Evolutionary conservation across 2,113 vertebrate genomes (phyloP), one percentile per base, ranked within the genome.

Genomic region (Pomatorhinus ruficollis): DNA sequence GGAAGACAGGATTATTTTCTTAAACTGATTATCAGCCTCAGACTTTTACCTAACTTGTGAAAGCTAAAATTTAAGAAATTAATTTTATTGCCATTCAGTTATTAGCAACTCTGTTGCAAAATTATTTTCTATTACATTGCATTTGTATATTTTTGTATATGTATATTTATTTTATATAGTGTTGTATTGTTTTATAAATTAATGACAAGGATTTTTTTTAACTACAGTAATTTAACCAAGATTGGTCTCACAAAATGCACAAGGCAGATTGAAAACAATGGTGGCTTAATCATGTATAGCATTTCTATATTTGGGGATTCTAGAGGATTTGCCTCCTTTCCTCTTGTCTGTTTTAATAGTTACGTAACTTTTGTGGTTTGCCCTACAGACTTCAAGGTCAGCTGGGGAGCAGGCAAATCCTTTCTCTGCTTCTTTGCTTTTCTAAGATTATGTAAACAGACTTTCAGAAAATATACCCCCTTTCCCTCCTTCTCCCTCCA

Each of bases 351-450:
- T 91, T 95, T 89, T 94, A 97, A 96, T 97, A 87, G 94, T 95
- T 96, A 95, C 33, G 57, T 97, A 96, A 95, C 76, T 91, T 81
- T n/a, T 90, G 74, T 84, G 72, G 94, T 96, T 97, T 95, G 92
- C 92, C 92, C 83, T 90, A 81, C 83, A 96, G 94, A 94, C 47
- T 90, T 82, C 87, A 97, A 94, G 95, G 95, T 97, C 93, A 97
- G n/a, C 14, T 71, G 77, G 52, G 95, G 53, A 95, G 75, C 61
- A 81, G 56, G 47, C 54, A 96, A 94, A 85, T 75, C 60, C 44
- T 77, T 85, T 54, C 31, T 71, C 90, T 84, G 61, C 59, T 60
- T 90, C 50, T 83, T 80, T 1, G 0, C 45, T 75, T 85, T 80
- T 72, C 54, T 91, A 72, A 90, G 44, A 78, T 95, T 94, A 94